Conservation (phyloP, 2,797 vertebrate genomes). For the Pelobates cultripes region DNA sequence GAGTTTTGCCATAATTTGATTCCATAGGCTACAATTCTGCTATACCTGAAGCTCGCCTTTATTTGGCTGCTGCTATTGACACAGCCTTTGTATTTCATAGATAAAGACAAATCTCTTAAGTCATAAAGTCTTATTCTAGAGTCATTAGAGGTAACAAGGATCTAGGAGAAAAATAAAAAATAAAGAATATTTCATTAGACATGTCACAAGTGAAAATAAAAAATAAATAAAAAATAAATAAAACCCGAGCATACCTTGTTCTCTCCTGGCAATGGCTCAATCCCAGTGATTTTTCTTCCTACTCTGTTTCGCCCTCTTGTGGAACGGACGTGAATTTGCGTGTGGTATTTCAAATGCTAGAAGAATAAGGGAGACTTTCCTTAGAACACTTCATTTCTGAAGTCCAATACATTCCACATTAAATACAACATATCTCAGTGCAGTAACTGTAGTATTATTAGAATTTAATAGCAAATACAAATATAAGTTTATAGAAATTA, state of each 20-base stretch:
- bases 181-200: slow-evolving; percentile 30
- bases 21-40: slow-evolving; percentile 29
- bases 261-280: slow-evolving; percentile 96
- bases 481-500: no score
- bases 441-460: no score
- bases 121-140: slow-evolving; percentile 96
- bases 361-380: slow-evolving; percentile 38
- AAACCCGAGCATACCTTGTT: slow-evolving; percentile 83
- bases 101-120: slow-evolving; percentile 95
- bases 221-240: background rate
- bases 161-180: slow-evolving; percentile 71
- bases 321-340: slow-evolving; percentile 96
- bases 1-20: no score
- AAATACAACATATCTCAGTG: no score
- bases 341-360: slow-evolving; percentile 97
- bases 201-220: background rate
- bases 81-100: slow-evolving; percentile 99
- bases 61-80: slow-evolving; percentile 99
- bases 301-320: slow-evolving; percentile 97
- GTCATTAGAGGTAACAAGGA: slow-evolving; percentile 96
- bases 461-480: no score
- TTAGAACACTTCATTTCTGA: no score
- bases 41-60: slow-evolving; percentile 99
- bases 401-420: no score
- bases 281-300: slow-evolving; percentile 98